Evolutionary conservation across 2,888 invertebrate genomes (phyloP).

Genomic region (Aporophyla nigra): DNA sequence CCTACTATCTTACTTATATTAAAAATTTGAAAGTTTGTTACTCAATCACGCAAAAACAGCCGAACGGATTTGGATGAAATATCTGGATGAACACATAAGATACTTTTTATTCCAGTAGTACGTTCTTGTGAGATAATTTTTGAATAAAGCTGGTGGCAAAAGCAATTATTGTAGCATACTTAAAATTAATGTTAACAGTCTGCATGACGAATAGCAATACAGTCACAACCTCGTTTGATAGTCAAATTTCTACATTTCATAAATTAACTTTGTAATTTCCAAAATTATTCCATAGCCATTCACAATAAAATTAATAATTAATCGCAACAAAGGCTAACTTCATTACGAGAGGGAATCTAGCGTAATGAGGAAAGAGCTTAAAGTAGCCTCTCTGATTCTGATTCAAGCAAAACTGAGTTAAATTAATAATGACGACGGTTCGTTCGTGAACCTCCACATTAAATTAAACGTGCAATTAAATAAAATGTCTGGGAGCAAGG

Average conservation of each 20-base stretch:
- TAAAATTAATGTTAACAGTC: too few relatives aligned
- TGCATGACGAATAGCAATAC: not conserved
- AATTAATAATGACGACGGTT: constrained; percentile 54
- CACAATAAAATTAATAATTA: constrained; percentile 25
- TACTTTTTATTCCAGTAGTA: too few relatives aligned
- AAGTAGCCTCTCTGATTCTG: constrained; percentile 43
- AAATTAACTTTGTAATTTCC: not conserved
- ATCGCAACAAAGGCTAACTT: constrained; percentile 35
- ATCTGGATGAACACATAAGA: too few relatives aligned
- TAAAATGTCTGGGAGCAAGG: constrained; percentile 50
- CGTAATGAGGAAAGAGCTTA: constrained; percentile 43
- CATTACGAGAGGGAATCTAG: constrained; percentile 31
- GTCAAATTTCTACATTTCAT: constrained; percentile 1
- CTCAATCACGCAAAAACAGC: too few relatives aligned
- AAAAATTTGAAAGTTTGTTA: too few relatives aligned
- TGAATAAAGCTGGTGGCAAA: too few relatives aligned
- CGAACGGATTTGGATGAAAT: too few relatives aligned
- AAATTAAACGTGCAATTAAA: constrained; percentile 57
- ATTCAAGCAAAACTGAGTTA: constrained; percentile 53
- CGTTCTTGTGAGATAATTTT: too few relatives aligned
- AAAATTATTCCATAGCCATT: not conserved
- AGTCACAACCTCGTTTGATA: constrained; percentile 5
- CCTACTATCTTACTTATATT: too few relatives aligned
- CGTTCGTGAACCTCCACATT: constrained; percentile 46
- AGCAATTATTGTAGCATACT: too few relatives aligned